Conservation (phyloP, 1,140 invertebrate species). For the Drosophila kikkawai region DNA sequence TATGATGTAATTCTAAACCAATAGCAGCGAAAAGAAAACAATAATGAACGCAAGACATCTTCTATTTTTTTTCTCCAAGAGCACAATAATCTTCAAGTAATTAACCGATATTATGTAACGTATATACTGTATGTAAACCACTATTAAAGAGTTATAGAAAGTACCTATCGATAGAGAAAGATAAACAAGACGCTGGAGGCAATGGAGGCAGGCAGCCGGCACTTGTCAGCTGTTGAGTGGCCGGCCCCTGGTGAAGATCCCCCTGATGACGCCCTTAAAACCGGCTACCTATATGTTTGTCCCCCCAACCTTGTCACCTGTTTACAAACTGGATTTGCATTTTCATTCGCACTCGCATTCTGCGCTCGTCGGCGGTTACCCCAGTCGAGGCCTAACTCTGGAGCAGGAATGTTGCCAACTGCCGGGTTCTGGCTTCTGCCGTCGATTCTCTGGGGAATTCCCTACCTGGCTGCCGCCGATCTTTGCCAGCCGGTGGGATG, state of each 20-base stretch:
- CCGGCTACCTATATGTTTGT: conserved; percentile 20
- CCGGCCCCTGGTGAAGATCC: conserved; percentile 7
- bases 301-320: neutral
- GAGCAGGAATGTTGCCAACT: conserved; percentile 54
- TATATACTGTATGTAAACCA: conserved; percentile 65
- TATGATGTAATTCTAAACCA: conserved; percentile 18
- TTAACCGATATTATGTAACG: conserved; percentile 50
- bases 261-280: conserved; percentile 38
- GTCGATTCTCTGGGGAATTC: conserved; percentile 31
- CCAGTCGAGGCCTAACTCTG: conserved; percentile 54
- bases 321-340: conserved; percentile 46
- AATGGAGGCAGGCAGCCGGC: conserved; percentile 10
- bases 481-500: conserved; percentile 51
- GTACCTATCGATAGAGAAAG: conserved; percentile 51
- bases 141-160: conserved; percentile 76
- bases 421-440: conserved; percentile 18
- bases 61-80: conserved; percentile 52
- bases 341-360: conserved; percentile 28
- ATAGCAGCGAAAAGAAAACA: conserved; percentile 12
- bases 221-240: conserved; percentile 45
- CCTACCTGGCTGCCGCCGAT: conserved; percentile 14
- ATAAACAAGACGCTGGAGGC: conserved; percentile 22
- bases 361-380: conserved; percentile 10
- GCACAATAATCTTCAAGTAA: conserved; percentile 68
- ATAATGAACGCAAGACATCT: conserved; percentile 32